Conservation (phyloP, 2,888 invertebrate species). For the Crocallis elinguaria region DNA sequence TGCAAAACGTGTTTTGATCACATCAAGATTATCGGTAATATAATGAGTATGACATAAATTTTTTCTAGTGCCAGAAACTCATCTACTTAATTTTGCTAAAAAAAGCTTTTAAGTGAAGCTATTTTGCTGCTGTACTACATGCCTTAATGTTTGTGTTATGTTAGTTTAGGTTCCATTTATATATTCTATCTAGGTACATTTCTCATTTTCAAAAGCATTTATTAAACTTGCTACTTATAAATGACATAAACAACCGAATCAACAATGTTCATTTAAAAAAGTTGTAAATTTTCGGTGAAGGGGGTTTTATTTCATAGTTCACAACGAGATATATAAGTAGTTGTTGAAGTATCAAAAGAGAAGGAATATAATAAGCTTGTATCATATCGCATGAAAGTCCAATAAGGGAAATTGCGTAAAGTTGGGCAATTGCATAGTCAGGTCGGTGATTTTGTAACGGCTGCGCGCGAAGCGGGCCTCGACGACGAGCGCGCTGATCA, state of each 20-base stretch:
- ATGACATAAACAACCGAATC: neutral
- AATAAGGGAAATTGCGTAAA: slow-evolving; percentile 73
- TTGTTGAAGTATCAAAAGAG: neutral
- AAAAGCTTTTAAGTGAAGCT: too few relatives aligned
- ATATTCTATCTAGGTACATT: too few relatives aligned
- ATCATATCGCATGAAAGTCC: slow-evolving; percentile 59
- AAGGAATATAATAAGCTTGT: slow-evolving; percentile 8
- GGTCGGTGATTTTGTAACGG: slow-evolving; percentile 70
- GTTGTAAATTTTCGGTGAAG: neutral
- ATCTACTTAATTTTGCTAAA: too few relatives aligned
- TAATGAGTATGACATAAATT: too few relatives aligned
- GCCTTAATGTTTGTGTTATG: too few relatives aligned
- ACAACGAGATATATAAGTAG: neutral
- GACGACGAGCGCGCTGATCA: slow-evolving; percentile 35
- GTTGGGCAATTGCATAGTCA: slow-evolving; percentile 61
- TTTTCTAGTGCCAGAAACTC: too few relatives aligned
- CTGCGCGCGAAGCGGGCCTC: slow-evolving; percentile 43
- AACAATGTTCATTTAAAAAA: neutral
- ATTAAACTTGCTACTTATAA: too few relatives aligned
- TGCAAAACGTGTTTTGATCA: too few relatives aligned
- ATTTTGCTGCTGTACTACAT: too few relatives aligned
- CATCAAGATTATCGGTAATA: too few relatives aligned
- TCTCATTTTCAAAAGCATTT: too few relatives aligned
- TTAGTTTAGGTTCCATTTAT: too few relatives aligned
- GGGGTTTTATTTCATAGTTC: neutral